These are phyloP conservation scores for Bradypus variegatus DNA, from an alignment of 2,797 vertebrate genomes.

Conservation along the genomic window DNA sequence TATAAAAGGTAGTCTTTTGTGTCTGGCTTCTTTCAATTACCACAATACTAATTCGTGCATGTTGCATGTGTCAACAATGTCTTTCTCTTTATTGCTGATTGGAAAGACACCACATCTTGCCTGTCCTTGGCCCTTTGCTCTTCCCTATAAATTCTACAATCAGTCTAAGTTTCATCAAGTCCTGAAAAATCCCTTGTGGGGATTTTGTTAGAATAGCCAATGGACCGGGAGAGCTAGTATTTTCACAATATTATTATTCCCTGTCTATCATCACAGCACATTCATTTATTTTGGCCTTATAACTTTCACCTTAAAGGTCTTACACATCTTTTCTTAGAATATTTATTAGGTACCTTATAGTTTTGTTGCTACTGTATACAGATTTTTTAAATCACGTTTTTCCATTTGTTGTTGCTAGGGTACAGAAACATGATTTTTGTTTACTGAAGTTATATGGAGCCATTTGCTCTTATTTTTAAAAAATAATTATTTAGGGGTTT, in stretches of 20 bases:
- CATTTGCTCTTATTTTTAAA: background rate
- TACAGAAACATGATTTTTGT: background rate
- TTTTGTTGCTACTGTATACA: background rate
- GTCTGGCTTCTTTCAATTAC: background rate
- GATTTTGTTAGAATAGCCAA: background rate
- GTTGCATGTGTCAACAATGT: background rate
- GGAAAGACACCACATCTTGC: background rate
- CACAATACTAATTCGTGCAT: background rate
- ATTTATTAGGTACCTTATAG: background rate
- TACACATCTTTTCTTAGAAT: background rate
- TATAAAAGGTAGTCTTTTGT: background rate
- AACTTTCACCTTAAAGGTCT: background rate
- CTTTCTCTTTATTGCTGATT: background rate
- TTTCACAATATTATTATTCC: background rate
- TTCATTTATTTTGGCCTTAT: background rate
- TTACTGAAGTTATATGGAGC: background rate
- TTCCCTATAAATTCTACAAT: background rate
- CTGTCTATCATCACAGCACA: background rate
- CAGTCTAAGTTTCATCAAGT: background rate
- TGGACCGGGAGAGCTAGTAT: background rate
- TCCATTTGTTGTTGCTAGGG: background rate
- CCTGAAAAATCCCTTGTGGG: too few species aligned
- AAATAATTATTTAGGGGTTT: background rate
- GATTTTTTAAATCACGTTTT: background rate
- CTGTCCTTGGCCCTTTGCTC: background rate